phyloP scores from a whole-genome alignment of 2,797 vertebrate genomes.

The Rhynchonycteris naso region DNA sequence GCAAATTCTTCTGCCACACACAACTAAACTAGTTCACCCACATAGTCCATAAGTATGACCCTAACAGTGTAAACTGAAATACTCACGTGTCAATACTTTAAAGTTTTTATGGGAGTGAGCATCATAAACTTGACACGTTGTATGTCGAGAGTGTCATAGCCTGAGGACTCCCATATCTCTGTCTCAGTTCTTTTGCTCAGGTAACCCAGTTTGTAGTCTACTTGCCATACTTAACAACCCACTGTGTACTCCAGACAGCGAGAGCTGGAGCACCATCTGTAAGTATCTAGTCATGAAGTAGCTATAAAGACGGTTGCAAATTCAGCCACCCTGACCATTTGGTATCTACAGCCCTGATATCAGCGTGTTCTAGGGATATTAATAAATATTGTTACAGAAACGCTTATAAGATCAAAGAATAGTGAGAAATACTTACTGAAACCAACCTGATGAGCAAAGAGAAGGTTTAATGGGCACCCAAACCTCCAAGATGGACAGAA shows the following conservation, averaged over 20 bases:
- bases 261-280: not conserved
- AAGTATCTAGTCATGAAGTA: not conserved
- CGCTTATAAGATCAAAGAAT: not conserved
- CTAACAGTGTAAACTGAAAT: no score
- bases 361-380: not conserved
- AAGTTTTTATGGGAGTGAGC: no score
- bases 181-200: not conserved
- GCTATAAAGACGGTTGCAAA: not conserved
- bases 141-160: no score
- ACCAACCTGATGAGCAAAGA: not conserved
- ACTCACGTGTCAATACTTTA: no score
- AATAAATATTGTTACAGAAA: conserved; percentile 6
- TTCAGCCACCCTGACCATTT: not conserved
- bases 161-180: not conserved
- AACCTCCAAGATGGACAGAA: not conserved
- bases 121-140: no score
- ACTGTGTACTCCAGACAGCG: not conserved
- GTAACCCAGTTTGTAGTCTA: not conserved
- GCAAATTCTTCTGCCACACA: no score
- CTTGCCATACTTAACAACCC: not conserved
- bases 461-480: not conserved
- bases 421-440: not conserved
- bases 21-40: no score
- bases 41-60: no score
- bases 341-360: not conserved